Percentiles rank a stretch among this genome's conserved stretches.
phyloP scores from a whole-genome alignment of 2,113 vertebrate genomes.

The Atrichornis clamosus region DNA sequence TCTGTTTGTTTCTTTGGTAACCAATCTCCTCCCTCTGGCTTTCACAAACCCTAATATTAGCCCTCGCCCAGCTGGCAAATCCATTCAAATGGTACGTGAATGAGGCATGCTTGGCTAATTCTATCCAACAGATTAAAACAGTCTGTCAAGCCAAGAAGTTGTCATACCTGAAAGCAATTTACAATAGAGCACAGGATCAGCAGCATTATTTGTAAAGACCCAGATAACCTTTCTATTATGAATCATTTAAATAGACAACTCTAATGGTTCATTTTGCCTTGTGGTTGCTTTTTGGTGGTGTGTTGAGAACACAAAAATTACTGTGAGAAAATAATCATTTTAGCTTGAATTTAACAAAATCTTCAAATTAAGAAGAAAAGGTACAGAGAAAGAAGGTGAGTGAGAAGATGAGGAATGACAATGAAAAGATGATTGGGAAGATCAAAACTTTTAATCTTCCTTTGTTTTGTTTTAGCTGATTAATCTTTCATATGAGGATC shows the following conservation, averaged over 20 bases:
- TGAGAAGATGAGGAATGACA: not conserved
- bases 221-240: not conserved
- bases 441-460: not conserved
- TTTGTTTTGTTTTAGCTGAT: not conserved
- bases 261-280: not conserved
- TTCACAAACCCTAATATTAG: constrained; percentile 44
- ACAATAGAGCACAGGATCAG: not conserved
- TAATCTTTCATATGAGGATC: not conserved
- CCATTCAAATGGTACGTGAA: constrained; percentile 40
- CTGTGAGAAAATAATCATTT: not conserved
- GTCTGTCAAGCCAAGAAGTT: not conserved
- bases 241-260: not conserved
- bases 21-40: constrained; percentile 41
- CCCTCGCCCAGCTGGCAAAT: constrained; percentile 40
- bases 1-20: constrained; percentile 50
- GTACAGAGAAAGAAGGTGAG: not conserved
- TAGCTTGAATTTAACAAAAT: not conserved
- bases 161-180: not conserved
- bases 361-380: not conserved
- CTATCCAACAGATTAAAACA: constrained; percentile 5
- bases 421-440: not conserved
- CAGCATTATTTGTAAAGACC: not conserved
- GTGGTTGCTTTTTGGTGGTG: not conserved
- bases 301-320: not conserved
- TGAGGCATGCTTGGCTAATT: not conserved